Evolutionary conservation across 2,113 vertebrate genomes (phyloP).

Genomic region (Thinocorus orbignyianus): DNA sequence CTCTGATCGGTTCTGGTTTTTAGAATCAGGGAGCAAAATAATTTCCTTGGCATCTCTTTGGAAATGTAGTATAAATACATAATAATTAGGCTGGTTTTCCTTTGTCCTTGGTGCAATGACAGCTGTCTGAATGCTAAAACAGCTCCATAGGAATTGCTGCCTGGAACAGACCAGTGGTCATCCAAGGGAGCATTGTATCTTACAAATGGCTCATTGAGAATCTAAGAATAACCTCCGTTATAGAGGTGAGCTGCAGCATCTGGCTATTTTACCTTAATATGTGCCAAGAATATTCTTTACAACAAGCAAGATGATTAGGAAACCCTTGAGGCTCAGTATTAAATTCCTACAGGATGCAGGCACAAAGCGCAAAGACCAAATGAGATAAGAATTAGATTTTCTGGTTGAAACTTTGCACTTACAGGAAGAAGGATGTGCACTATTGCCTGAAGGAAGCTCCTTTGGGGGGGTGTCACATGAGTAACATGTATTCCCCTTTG

Average conservation of each 20-base stretch:
- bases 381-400: background rate
- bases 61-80: background rate
- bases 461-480: background rate
- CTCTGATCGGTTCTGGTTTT: background rate
- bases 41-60: background rate
- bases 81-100: background rate
- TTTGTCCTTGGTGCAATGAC: background rate
- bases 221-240: background rate
- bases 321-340: background rate
- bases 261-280: background rate
- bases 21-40: background rate
- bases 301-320: background rate
- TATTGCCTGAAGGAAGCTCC: background rate
- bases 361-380: background rate
- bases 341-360: background rate
- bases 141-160: background rate
- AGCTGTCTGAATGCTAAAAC: background rate
- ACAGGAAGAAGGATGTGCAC: accelerated
- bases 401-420: background rate
- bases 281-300: background rate
- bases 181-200: background rate
- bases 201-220: background rate
- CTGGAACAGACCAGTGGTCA: background rate
- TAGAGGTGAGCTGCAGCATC: background rate
- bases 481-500: background rate